These are phyloP conservation scores for Furnarius figulus DNA, from an alignment of 2,113 vertebrate species.

Conservation along the genomic window DNA sequence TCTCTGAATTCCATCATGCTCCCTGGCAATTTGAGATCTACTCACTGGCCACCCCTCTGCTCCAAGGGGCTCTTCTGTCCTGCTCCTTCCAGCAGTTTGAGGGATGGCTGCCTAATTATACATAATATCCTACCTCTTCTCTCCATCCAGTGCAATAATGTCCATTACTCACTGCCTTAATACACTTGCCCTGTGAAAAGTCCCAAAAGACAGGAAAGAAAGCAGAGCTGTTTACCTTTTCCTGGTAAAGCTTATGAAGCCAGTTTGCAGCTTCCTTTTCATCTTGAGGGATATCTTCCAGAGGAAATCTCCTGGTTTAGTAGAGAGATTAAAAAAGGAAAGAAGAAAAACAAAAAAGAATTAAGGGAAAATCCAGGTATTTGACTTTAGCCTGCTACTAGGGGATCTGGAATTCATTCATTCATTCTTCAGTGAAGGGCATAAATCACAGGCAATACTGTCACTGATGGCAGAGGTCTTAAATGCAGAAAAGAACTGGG, in stretches of 20 bases:
- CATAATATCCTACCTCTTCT: background rate
- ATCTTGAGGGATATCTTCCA: constrained; percentile 91
- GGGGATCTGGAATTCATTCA: background rate
- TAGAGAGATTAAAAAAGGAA: background rate
- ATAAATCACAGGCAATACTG: background rate
- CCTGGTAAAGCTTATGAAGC: constrained; percentile 97
- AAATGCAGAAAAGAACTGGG: background rate
- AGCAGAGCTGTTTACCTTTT: constrained; percentile 83
- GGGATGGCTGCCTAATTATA: background rate
- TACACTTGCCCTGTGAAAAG: background rate
- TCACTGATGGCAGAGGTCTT: background rate
- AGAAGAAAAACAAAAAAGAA: background rate
- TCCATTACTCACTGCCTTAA: background rate
- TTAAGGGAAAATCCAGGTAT: background rate
- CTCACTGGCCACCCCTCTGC: background rate
- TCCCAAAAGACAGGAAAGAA: background rate
- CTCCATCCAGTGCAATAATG: background rate
- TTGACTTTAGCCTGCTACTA: background rate
- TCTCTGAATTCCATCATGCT: background rate
- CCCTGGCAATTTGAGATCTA: background rate
- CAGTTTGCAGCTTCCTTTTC: constrained; percentile 91
- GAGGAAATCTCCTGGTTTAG: constrained; percentile 85
- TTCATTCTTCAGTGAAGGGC: background rate
- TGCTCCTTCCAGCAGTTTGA: background rate
- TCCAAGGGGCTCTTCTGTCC: background rate